phyloP scores from a whole-genome alignment of 1,140 invertebrate species.

The Trinorchestia longiramus region DNA sequence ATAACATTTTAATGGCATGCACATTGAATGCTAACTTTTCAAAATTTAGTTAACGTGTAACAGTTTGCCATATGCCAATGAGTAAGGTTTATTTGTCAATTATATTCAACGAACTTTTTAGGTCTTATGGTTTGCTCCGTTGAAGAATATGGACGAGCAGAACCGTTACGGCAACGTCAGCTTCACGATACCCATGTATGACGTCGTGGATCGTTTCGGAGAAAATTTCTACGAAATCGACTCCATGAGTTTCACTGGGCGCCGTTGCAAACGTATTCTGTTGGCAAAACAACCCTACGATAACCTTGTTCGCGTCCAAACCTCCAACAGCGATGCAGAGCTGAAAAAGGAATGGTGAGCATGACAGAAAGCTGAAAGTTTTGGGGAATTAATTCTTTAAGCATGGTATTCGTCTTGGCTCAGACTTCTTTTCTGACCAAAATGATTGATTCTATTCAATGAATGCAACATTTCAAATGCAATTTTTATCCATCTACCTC shows the following conservation, averaged over 20 bases:
- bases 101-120: neutral
- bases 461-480: neutral
- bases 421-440: no score
- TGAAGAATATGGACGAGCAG: neutral
- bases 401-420: no score
- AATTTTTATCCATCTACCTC: neutral
- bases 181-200: constrained; percentile 33
- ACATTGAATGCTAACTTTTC: neutral
- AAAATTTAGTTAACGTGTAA: neutral
- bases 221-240: neutral
- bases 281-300: neutral
- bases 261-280: neutral
- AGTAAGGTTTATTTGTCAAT: neutral
- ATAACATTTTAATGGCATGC: neutral
- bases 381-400: neutral
- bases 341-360: neutral
- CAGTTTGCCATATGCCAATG: neutral
- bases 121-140: neutral
- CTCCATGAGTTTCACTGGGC: neutral
- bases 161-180: constrained; percentile 46
- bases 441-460: neutral
- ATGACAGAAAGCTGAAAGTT: neutral
- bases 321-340: neutral
- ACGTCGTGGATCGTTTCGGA: neutral
- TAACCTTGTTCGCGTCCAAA: neutral